These are phyloP conservation scores for Trilocha varians DNA, from an alignment of 2,888 invertebrate species.

Conservation along the genomic window DNA sequence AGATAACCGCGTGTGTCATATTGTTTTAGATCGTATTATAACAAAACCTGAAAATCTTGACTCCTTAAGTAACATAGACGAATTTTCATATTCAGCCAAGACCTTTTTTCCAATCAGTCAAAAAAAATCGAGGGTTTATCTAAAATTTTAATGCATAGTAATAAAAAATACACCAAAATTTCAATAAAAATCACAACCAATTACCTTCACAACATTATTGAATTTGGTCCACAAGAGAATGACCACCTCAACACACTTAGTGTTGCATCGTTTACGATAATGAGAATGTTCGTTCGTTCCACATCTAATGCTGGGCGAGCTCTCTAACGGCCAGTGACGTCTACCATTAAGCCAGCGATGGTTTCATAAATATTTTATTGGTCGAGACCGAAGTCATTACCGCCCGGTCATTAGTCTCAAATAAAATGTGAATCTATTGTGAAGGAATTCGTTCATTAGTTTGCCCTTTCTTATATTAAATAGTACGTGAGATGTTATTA, in stretches of 20 bases:
- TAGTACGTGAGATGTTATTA: neutral
- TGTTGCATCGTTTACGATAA: slow-evolving; percentile 13
- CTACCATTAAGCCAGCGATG: slow-evolving; percentile 54
- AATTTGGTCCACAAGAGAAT: slow-evolving; percentile 23
- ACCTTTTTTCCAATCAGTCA: no score
- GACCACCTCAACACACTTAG: slow-evolving; percentile 5
- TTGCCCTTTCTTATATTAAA: neutral
- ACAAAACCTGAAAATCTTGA: no score
- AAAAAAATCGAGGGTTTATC: no score
- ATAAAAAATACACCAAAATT: no score
- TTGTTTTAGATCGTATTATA: no score
- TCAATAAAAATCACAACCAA: no score
- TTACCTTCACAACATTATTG: no score
- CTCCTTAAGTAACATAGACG: no score
- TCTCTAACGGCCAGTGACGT: slow-evolving; percentile 43
- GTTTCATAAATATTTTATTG: slow-evolving; percentile 70
- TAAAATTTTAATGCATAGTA: no score
- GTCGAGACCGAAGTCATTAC: slow-evolving; percentile 57
- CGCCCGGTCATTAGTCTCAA: slow-evolving; percentile 59
- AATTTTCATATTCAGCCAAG: no score
- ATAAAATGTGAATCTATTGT: slow-evolving; percentile 50
- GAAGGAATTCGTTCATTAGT: neutral
- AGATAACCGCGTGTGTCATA: no score
- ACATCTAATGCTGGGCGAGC: slow-evolving; percentile 36
- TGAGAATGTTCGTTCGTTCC: slow-evolving; percentile 27